Evolutionary conservation across 2,888 invertebrate genomes (phyloP), one percentile per base, ranked within the genome.

Genomic region (Gastrophysa polygoni): DNA sequence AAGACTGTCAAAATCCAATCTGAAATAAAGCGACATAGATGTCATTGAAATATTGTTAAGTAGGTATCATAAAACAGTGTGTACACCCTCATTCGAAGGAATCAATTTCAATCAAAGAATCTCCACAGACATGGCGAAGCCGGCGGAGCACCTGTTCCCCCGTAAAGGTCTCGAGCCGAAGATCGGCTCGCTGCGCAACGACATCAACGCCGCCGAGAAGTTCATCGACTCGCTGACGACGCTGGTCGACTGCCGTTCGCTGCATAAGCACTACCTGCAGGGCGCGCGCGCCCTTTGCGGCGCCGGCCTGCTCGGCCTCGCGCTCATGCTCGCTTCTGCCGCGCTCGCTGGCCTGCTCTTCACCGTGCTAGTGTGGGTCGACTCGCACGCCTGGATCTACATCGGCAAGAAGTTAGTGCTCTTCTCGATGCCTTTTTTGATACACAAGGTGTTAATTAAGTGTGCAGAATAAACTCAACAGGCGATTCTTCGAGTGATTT

Each of bases 361-460:
- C 80, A 96, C 96, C 0, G 89, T 95, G 28, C 89, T 96, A 72
- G 96, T 96, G 54, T 93, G 96, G 86, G 91, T 97, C 57, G 95
- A 96, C 79, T 96, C 96, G 3, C 96, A 96, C 77, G 95, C 96
- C 7, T 97, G 97, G 96, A 96, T 96, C 79, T 95, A 96, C 78
- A 95, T 96, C 70, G 89, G 95, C 76, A 95, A 93, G 83, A 90
- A 91, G 95, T 89, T 83, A 86, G 81, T 70, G 17, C 16, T 29
- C 20, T 24, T 5, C 7, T n/a, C n/a, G n/a, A n/a, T n/a, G n/a
- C n/a, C n/a, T n/a, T n/a, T n/a, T n/a, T n/a, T n/a, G n/a, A n/a
- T n/a, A n/a, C n/a, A n/a, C n/a, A n/a, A n/a, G n/a, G n/a, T n/a
- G n/a, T n/a, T n/a, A n/a, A n/a, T n/a, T n/a, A n/a, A n/a, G n/a